phyloP scores from a whole-genome alignment of 2,797 vertebrate genomes.

The Toxotes lorentzi region DNA sequence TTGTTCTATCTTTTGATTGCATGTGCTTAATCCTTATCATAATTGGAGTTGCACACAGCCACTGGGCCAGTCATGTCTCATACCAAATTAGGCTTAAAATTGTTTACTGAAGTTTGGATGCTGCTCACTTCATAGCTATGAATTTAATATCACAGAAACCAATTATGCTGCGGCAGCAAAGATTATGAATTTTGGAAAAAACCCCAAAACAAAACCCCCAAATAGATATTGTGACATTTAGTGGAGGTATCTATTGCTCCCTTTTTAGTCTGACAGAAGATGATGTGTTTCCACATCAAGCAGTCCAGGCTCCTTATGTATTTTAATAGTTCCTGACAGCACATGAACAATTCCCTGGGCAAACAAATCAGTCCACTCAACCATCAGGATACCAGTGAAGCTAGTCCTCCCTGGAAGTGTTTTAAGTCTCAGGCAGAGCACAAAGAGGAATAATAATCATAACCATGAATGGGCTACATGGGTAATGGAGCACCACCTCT shows the following conservation, averaged over 20 bases:
- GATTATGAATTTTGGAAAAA: slow-evolving; percentile 58
- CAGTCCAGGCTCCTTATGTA: slow-evolving; percentile 42
- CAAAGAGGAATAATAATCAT: slow-evolving; percentile 81
- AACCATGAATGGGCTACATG: slow-evolving; percentile 76
- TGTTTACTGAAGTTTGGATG: slow-evolving; percentile 85
- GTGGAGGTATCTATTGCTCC: slow-evolving; percentile 53
- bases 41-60: slow-evolving; percentile 88
- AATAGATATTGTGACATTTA: slow-evolving; percentile 58
- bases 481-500: slow-evolving; percentile 79
- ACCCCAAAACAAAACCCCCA: slow-evolving; percentile 32
- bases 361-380: slow-evolving; percentile 70
- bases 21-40: slow-evolving; percentile 89
- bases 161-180: slow-evolving; percentile 76
- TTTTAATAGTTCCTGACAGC: slow-evolving; percentile 57
- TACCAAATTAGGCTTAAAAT: slow-evolving; percentile 90
- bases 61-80: slow-evolving; percentile 87
- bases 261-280: slow-evolving; percentile 55
- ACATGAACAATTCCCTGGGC: slow-evolving; percentile 51
- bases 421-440: slow-evolving; percentile 77
- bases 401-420: slow-evolving; percentile 63
- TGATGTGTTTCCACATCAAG: slow-evolving; percentile 47
- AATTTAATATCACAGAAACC: slow-evolving; percentile 82
- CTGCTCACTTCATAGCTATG: slow-evolving; percentile 77
- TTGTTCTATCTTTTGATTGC: slow-evolving; percentile 91
- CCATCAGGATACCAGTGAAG: slow-evolving; percentile 52